A percentile compares a stretch with the other conserved stretches of the same genome.
Conservation (phyloP, 2,888 invertebrate genomes). For the Microctonus aethiopoides region DNA sequence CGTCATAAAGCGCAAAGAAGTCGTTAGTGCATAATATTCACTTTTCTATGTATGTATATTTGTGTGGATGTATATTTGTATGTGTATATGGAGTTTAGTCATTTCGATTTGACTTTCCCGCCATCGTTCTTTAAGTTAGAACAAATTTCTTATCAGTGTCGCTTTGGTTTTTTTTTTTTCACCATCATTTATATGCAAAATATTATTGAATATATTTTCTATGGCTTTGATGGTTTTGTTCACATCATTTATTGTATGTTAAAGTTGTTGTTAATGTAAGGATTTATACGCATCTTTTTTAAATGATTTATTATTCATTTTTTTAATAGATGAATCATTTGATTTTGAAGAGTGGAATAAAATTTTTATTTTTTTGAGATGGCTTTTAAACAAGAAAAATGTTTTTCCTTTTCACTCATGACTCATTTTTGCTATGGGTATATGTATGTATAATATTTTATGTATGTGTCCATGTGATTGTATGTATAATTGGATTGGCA, state of each 20-base stretch:
- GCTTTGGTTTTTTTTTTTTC: neutral
- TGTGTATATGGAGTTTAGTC: neutral
- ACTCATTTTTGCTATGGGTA: constrained; percentile 31
- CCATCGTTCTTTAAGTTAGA: neutral
- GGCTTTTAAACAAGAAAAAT: no score
- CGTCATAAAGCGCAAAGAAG: constrained; percentile 1
- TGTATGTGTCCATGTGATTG: constrained; percentile 32
- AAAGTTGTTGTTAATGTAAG: no score
- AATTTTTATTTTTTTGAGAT: no score
- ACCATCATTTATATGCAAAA: neutral
- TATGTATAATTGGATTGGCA: constrained; percentile 21
- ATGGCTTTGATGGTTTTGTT: no score
- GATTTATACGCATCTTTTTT: no score
- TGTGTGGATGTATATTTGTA: neutral
- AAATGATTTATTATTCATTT: no score
- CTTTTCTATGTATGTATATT: neutral
- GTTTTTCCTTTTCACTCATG: constrained; percentile 5
- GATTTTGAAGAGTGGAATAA: no score
- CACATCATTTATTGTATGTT: neutral
- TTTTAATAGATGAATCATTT: no score
- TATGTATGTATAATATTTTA: constrained; percentile 34
- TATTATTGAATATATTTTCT: no score
- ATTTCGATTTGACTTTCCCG: neutral
- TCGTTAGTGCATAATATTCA: neutral
- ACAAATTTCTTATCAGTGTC: neutral